Evolutionary conservation across 2,888 invertebrate species (phyloP), one percentile per base, ranked within the genome.

Genomic region (Cephus rjabovi): DNA sequence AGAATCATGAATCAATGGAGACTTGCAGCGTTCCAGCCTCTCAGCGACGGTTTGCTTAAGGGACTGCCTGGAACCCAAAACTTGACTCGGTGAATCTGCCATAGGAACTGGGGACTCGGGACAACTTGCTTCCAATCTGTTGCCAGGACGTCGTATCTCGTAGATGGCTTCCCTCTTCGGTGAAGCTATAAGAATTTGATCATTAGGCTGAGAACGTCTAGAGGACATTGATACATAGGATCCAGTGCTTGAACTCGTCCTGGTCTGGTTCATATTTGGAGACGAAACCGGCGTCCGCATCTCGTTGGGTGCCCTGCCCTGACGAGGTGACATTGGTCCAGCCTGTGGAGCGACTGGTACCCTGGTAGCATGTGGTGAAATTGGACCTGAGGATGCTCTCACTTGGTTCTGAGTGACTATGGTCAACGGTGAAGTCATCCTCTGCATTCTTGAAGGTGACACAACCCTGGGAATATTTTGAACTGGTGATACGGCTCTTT

Each of bases 171-270:
- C 90, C 71, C 90, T 83, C 76, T 90, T 90, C 1, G 90, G 90
- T 0, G 90, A 90, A 31, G 90, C 90, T 40, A 90, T 90, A 30
- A 90, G 77, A 77, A 90, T 90, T 79, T 90, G 90, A 77, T 90
- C 90, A 34, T 85, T 87, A 0, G 90, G 90, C 34, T 89, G 90
- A 0, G 90, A 86, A 40, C 85, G 84, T 9, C 86, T 81, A 11
- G 84, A 77, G 34, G 80, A 79, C 31, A 75, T 75, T 11, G 78
- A 75, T n/a, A 78, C 73, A 33, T 71, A 78, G 31, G 78, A 73
- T 6, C 78, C 78, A 68, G 75, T 75, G 4, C 76, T 40, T 33
- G 80, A 79, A 30, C 76, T 79, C 30, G 35, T 77, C 34, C 77
- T 74, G 56, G 31, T 78, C 35, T 81, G 81, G 35, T 75, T 80